Conservation (phyloP, 2,888 invertebrate species). For the Acleris emargana region DNA sequence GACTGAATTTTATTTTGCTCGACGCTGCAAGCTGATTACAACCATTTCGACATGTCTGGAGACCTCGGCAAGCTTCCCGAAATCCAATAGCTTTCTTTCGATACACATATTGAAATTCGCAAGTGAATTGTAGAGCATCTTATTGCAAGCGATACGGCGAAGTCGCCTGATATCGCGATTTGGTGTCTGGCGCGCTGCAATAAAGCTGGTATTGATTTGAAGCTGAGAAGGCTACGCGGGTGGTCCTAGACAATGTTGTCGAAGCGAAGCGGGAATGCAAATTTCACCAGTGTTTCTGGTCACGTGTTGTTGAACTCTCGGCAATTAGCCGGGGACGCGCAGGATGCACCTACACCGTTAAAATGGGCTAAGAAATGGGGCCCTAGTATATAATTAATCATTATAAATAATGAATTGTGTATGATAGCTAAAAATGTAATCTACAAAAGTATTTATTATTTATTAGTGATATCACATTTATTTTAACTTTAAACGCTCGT, state of each 20-base stretch:
- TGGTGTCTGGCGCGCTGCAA: conserved; percentile 63
- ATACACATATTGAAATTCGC: conserved; percentile 66
- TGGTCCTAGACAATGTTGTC: conserved; percentile 76
- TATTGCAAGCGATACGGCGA: conserved; percentile 64
- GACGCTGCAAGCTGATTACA: conserved; percentile 30
- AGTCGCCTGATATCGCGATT: conserved; percentile 51
- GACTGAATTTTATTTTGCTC: conserved; percentile 22
- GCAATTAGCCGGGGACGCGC: conserved; percentile 50
- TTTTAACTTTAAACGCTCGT: not conserved
- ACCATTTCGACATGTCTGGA: conserved; percentile 28
- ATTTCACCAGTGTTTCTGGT: conserved; percentile 72
- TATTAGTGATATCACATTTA: not conserved
- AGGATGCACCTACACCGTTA: conserved; percentile 52
- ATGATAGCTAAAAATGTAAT: conserved; percentile 16
- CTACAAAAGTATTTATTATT: conserved; percentile 4
- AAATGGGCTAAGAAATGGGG: conserved; percentile 50
- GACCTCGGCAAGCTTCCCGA: conserved; percentile 30
- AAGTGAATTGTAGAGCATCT: conserved; percentile 68
- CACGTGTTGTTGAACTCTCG: conserved; percentile 63
- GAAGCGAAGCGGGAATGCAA: conserved; percentile 78
- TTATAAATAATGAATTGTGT: conserved; percentile 19
- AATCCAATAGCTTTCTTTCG: conserved; percentile 57
- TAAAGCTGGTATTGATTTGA: conserved; percentile 74
- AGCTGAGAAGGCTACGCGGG: conserved; percentile 69
- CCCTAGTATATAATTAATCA: conserved; percentile 36